These are phyloP conservation scores for Andinoacara biseriatus DNA, from an alignment of 2,113 vertebrate species.

Conservation along the genomic window DNA sequence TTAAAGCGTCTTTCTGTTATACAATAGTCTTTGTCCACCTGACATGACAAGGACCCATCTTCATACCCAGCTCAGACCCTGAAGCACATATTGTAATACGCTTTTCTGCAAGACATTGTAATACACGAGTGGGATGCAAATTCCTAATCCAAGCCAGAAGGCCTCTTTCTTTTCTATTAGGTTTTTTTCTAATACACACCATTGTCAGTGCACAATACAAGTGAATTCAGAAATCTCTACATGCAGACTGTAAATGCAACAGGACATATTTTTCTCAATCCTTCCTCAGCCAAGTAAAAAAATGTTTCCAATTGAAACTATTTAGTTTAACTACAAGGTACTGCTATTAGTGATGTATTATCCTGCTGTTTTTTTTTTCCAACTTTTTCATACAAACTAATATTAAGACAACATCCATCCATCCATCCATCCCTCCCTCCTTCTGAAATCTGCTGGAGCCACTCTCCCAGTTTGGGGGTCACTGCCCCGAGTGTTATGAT, in stretches of 20 bases:
- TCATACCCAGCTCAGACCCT: constrained; percentile 22
- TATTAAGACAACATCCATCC: background rate
- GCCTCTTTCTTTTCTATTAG: background rate
- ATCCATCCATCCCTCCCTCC: no score
- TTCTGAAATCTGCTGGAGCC: no score
- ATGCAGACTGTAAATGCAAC: background rate
- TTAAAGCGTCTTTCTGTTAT: constrained; percentile 9
- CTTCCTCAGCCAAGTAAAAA: background rate
- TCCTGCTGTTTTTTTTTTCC: background rate
- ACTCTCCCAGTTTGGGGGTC: no score
- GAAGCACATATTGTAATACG: constrained; percentile 37
- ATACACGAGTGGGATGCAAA: constrained; percentile 36
- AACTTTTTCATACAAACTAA: background rate
- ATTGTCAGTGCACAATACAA: constrained; percentile 12
- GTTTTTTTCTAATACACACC: background rate
- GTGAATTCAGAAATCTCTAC: background rate
- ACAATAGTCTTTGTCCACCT: constrained; percentile 53
- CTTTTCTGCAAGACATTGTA: constrained; percentile 56
- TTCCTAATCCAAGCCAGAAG: constrained; percentile 23
- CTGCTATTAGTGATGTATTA: background rate
- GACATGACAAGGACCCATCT: constrained; percentile 19
- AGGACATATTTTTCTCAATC: background rate
- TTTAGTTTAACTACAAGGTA: background rate
- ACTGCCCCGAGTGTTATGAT: no score
- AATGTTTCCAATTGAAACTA: background rate